Evolutionary conservation across 2,113 vertebrate species (phyloP).

Genomic region (Colaptes auratus): DNA sequence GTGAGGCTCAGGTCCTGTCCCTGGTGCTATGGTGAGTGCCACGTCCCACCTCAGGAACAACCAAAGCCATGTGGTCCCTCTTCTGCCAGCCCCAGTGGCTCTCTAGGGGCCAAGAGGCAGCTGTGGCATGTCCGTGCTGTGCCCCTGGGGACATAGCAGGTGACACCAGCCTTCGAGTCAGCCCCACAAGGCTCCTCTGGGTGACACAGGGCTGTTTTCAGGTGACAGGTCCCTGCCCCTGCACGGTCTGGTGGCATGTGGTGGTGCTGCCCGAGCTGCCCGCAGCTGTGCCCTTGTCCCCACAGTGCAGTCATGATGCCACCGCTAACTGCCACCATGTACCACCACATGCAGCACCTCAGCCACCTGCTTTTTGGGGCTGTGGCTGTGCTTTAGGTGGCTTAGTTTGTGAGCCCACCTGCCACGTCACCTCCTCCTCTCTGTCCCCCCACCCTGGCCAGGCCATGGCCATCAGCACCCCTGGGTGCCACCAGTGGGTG

Average conservation of each 20-base stretch:
- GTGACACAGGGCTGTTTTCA: accelerated
- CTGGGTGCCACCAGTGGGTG: accelerated
- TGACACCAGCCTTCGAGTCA: accelerated
- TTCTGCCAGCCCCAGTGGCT: neutral
- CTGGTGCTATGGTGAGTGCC: neutral
- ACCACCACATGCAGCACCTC: accelerated
- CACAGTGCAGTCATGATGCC: neutral
- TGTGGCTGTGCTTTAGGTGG: accelerated
- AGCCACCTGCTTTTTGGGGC: neutral
- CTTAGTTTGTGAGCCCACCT: accelerated
- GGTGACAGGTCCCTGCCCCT: too few species aligned
- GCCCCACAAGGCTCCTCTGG: accelerated
- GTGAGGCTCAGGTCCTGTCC: neutral
- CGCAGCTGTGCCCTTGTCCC: neutral
- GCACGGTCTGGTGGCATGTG: accelerated
- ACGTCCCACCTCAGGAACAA: accelerated
- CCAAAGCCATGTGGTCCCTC: accelerated
- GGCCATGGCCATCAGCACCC: accelerated
- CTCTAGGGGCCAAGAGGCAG: too few species aligned
- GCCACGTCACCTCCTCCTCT: accelerated
- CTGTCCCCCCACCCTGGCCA: neutral
- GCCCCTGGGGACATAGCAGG: accelerated
- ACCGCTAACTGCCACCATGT: too few species aligned
- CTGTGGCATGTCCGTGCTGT: accelerated
- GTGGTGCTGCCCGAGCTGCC: neutral